Base-by-base conservation (phyloP, 1,140 invertebrate genomes). In the Rhyzopertha dominica region DNA sequence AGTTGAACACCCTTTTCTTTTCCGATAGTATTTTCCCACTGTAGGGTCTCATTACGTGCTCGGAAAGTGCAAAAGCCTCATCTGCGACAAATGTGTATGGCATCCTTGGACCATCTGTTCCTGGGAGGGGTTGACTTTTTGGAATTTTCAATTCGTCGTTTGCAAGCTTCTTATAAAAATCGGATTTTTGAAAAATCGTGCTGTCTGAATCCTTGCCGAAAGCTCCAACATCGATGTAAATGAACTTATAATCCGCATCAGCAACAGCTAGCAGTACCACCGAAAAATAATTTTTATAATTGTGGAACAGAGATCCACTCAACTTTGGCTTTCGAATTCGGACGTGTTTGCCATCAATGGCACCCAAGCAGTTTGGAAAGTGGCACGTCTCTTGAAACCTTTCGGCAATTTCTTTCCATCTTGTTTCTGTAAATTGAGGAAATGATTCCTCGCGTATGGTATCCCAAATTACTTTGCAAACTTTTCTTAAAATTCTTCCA, bases 1-100 rank as follows among this genome's bases (percentile, higher is more conserved):
- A 74, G 48, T 76, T 74, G 53, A 67, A 74, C n/a, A 72, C 57
- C 48, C 44, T 45, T 54, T 58, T 64, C 29, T 63, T 38, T 18
- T 56, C 31, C 19, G 51, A 23, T 36, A 70, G 45, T 29, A 38
- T 26, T 39, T 44, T 67, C 45, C 62, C 58, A 12, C 61, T 46
- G 53, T 65, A 73, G 26, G 70, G 69, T 32, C 62, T 51, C 43
- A 69, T 41, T 14, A 70, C 17, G 47, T 65, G 30, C 13, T 47
- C 30, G n/a, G 35, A 43, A 24, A 68, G 45, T 23, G 43, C 52
- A 53, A 73, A 71, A 18, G 63, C 69, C 39, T 67, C 62, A 41
- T 66, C 63, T 16, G 40, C 59, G 22, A 62, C 43, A 40, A 61
- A 52, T 23, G 47, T 38, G 43, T 54, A 56, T 28, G 51, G 59